Base-by-base conservation (phyloP, 2,888 invertebrate genomes). In the Heliothis peltigera region DNA sequence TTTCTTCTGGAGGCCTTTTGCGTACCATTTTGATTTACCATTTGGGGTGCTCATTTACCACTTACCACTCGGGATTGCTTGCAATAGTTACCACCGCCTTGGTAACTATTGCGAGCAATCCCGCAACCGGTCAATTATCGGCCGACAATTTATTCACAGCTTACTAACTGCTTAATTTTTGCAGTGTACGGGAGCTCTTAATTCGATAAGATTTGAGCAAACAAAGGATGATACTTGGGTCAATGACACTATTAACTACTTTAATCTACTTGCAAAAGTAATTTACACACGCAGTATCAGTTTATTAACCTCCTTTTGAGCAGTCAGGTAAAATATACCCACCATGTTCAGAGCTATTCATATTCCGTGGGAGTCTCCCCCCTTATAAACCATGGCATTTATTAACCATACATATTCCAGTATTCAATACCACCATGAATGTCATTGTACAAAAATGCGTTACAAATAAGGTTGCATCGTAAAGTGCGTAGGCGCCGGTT, bases 391-490 rank as follows among this genome's bases (percentile, higher is more conserved):
- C 35, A 56, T 46, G 35, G 25, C 58, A 47, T 42, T 70, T 70
- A 75, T 52, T 39, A 55, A 39, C 43, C 52, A 71, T 76, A 64
- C 49, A 59, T 70, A 53, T 53, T 49, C 25, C 53, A 59, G 8
- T 57, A 42, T 49, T 66, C 51, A 73, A 28, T 42, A 76, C 52
- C 39, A 7, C 79, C 49, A 70, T 66, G 66, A 49, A 56, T 67
- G 71, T 79, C 82, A 81, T 68, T 74, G 59, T 64, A 83, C 80
- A 83, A 81, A 82, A 83, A 83, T 83, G 83, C 70, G 64, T 77
- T 73, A 80, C 77, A 77, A 79, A 78, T 82, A 89, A 87, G 89
- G 89, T 83, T 84, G 51, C 54, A 68, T 63, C 22, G 79, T 72
- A 80, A 80, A 51, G 63, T 88, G 91, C 81, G 87, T 81, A 65